Evolutionary conservation across 2,797 vertebrate genomes (phyloP).

Genomic region (Hylomyscus alleni): DNA sequence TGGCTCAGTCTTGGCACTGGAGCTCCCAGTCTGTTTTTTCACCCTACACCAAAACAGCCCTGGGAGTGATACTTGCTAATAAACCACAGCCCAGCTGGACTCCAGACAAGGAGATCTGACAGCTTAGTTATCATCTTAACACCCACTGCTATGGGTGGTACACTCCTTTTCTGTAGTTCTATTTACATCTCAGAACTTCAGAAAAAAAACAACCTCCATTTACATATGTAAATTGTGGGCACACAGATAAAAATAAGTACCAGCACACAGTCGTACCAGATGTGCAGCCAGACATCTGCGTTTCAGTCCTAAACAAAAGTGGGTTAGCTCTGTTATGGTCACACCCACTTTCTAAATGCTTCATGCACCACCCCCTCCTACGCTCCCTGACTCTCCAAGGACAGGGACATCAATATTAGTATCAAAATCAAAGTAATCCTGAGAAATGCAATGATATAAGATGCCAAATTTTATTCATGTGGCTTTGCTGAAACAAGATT

Average conservation of each 20-base stretch:
- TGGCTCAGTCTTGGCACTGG: background rate
- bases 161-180: background rate
- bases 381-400: background rate
- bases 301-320: slow-evolving; percentile 49
- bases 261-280: background rate
- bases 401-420: background rate
- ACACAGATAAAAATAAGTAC: slow-evolving; percentile 45
- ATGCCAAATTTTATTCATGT: background rate
- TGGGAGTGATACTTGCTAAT: background rate
- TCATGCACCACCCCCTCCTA: background rate
- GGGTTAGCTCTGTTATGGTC: background rate
- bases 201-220: background rate
- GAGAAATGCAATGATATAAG: slow-evolving; percentile 19
- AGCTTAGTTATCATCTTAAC: background rate
- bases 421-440: background rate
- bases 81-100: background rate
- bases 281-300: slow-evolving; percentile 1
- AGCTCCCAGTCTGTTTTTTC: slow-evolving; percentile 20
- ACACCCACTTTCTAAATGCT: slow-evolving; percentile 16
- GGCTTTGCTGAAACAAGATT: slow-evolving; percentile 43
- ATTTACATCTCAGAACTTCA: slow-evolving; percentile 9
- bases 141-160: slow-evolving; percentile 19
- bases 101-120: background rate
- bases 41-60: slow-evolving; percentile 1
- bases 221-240: slow-evolving; percentile 27